A percentile compares a stretch with the other conserved stretches of the same genome.
These are phyloP conservation scores for Neotoxoptera formosana DNA, from an alignment of 1,140 invertebrate species.

Conservation along the genomic window DNA sequence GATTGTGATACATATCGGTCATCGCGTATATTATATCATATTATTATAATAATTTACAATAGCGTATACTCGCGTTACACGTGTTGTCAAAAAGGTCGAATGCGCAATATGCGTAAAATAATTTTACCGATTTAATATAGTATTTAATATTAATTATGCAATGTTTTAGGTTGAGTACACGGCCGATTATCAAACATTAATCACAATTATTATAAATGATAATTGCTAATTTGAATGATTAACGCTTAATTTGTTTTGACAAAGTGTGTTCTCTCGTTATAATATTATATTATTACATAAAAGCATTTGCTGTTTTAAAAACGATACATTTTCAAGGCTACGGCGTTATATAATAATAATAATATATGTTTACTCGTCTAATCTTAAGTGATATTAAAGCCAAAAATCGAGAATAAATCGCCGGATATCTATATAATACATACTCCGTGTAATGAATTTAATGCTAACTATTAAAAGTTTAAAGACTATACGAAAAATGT, in stretches of 20 bases:
- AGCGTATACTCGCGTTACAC: too few species aligned
- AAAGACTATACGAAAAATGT: neutral
- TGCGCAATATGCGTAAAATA: neutral
- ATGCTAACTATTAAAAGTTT: neutral
- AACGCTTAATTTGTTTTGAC: neutral
- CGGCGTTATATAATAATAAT: neutral
- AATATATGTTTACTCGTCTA: neutral
- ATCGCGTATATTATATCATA: too few species aligned
- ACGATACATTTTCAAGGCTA: neutral
- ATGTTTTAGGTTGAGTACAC: neutral
- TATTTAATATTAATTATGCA: neutral
- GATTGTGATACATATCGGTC: too few species aligned
- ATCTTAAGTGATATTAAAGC: neutral
- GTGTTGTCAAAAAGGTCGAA: neutral
- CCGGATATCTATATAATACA: neutral
- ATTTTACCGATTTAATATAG: neutral
- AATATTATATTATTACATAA: too few species aligned
- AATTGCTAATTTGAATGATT: neutral
- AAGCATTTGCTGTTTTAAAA: neutral
- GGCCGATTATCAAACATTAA: neutral
- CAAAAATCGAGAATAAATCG: neutral
- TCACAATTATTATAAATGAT: slow-evolving; percentile 4
- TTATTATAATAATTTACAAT: too few species aligned
- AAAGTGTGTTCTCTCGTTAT: neutral
- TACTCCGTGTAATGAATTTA: neutral